A percentile compares a stretch with the other conserved stretches of the same genome.
These are phyloP conservation scores for Serilophus lunatus DNA, from an alignment of 2,113 vertebrate genomes.

Conservation along the genomic window DNA sequence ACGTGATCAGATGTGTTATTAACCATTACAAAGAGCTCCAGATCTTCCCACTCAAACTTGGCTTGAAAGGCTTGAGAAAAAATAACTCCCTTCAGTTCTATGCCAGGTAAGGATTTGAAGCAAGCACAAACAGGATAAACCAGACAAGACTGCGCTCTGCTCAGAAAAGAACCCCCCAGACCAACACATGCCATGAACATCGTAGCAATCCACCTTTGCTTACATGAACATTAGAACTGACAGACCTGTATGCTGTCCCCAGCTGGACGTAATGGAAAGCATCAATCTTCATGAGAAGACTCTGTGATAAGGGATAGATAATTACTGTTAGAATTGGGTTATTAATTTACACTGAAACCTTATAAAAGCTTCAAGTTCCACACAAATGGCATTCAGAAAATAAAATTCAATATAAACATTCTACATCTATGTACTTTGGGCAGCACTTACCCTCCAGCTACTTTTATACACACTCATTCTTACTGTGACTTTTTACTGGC, in stretches of 20 bases:
- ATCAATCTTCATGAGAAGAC: slow-evolving; percentile 84
- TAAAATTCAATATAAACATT: neutral
- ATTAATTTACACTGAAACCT: neutral
- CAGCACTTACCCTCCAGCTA: neutral
- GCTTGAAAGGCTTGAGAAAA: slow-evolving; percentile 14
- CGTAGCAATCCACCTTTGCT: neutral
- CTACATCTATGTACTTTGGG: neutral
- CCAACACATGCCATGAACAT: neutral
- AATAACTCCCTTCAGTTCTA: neutral
- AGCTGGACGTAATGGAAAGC: slow-evolving; percentile 83
- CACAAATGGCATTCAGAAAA: neutral
- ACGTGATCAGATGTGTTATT: neutral
- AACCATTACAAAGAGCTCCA: neutral
- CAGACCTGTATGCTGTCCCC: slow-evolving; percentile 80
- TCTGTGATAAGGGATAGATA: slow-evolving; percentile 55
- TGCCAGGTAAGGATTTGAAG: neutral
- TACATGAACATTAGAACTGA: neutral
- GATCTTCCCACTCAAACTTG: slow-evolving; percentile 21
- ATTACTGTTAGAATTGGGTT: neutral
- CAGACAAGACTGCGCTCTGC: neutral
- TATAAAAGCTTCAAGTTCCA: neutral
- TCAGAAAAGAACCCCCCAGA: neutral
- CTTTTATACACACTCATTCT: neutral
- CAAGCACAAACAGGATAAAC: slow-evolving; percentile 31
- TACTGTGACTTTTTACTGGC: neutral